phyloP scores from a whole-genome alignment of 2,113 vertebrate species.

The Aepyceros melampus region DNA sequence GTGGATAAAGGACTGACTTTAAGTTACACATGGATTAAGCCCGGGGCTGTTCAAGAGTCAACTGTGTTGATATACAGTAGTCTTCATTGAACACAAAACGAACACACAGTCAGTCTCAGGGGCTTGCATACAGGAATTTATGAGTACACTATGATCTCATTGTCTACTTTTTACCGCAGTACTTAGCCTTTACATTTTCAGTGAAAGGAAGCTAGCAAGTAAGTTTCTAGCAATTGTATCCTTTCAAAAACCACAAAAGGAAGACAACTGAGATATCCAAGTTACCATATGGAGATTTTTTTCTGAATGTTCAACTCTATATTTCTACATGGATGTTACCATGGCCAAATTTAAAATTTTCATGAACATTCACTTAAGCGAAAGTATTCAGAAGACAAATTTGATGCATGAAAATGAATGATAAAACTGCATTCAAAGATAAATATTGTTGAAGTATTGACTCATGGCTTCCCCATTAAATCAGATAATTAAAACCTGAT shows the following conservation, averaged over 20 bases:
- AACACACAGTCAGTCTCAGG: neutral
- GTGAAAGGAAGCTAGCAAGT: neutral
- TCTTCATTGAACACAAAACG: neutral
- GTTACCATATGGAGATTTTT: neutral
- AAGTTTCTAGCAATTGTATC: neutral
- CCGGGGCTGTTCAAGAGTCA: neutral
- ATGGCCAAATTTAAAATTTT: neutral
- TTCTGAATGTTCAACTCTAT: neutral
- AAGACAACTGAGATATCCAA: neutral
- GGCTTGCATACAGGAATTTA: neutral
- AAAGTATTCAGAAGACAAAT: neutral
- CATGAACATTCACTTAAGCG: neutral
- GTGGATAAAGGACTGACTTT: neutral
- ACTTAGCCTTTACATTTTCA: neutral
- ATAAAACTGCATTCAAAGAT: neutral
- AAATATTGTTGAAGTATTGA: neutral
- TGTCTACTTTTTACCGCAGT: neutral
- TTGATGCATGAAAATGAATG: neutral
- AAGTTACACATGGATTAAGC: neutral
- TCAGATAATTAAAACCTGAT: neutral
- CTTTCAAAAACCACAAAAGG: neutral
- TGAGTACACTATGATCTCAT: neutral
- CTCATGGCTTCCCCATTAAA: neutral
- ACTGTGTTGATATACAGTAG: neutral
- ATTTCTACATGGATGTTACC: neutral